A percentile compares a stretch with the other conserved stretches of the same genome.
Conservation (phyloP, 1,140 invertebrate genomes). For the Meloidogyne floridensis region DNA sequence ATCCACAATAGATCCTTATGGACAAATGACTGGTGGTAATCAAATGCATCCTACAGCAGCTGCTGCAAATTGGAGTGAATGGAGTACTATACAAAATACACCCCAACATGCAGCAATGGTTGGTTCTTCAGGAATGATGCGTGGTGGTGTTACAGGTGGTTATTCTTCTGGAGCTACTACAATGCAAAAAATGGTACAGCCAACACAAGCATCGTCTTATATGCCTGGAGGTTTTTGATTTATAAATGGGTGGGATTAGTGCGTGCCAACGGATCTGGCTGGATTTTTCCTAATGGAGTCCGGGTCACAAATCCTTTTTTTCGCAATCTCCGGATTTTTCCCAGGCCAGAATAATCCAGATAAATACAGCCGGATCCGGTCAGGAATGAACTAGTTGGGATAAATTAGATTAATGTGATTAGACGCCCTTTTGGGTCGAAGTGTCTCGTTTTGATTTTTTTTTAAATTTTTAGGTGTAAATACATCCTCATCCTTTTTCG, state of each 20-base stretch:
- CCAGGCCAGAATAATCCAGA: too few species aligned
- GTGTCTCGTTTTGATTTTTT: too few species aligned
- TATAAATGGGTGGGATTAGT: background rate
- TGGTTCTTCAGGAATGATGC: background rate
- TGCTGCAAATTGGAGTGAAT: conserved; percentile 21
- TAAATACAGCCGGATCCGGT: too few species aligned
- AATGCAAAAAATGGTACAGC: background rate
- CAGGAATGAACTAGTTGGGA: too few species aligned
- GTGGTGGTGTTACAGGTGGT: background rate
- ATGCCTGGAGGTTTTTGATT: background rate
- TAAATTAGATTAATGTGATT: too few species aligned
- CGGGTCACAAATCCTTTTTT: too few species aligned
- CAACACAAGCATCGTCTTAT: background rate
- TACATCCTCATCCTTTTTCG: background rate
- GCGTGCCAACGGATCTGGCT: too few species aligned
- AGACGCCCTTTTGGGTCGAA: too few species aligned
- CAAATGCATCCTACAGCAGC: background rate
- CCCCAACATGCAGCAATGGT: background rate
- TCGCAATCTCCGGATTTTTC: too few species aligned
- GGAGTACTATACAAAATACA: background rate
- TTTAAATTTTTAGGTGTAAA: background rate
- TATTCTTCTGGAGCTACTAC: background rate
- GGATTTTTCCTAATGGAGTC: too few species aligned
- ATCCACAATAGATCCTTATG: conserved; percentile 33
- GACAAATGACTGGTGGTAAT: background rate